phyloP scores from a whole-genome alignment of 2,888 invertebrate species.

The Emmelina monodactyla region DNA sequence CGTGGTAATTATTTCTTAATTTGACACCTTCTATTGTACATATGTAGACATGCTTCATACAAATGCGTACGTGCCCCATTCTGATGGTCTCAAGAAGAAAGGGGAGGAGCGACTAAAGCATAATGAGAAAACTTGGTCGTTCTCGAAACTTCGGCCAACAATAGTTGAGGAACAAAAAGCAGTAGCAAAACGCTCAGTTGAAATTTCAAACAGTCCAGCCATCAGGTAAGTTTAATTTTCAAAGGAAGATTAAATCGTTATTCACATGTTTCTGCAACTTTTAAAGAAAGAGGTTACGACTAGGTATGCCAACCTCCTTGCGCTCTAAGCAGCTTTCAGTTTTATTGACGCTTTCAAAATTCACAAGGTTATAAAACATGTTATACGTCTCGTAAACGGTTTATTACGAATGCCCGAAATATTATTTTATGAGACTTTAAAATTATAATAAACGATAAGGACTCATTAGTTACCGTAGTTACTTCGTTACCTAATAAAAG shows the following conservation, averaged over 20 bases:
- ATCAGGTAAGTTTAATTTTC: no score
- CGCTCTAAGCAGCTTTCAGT: no score
- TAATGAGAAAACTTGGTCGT: slow-evolving; percentile 61
- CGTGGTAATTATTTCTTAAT: no score
- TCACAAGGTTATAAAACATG: no score
- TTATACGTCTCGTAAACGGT: background rate
- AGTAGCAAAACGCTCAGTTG: background rate
- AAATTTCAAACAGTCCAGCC: no score
- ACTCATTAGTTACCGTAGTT: background rate
- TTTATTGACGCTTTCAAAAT: no score
- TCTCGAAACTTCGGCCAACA: slow-evolving; percentile 27
- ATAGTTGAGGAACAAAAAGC: slow-evolving; percentile 16
- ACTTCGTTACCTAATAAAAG: background rate
- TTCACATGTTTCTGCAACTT: no score
- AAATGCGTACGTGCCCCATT: slow-evolving; percentile 32
- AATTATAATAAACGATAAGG: background rate
- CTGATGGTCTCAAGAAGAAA: slow-evolving; percentile 36
- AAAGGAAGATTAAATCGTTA: no score
- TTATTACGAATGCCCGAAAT: background rate
- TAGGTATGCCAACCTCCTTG: no score
- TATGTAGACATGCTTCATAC: slow-evolving; percentile 15
- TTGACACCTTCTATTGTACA: no score
- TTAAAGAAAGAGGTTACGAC: no score
- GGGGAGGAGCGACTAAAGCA: slow-evolving; percentile 37
- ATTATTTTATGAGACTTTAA: background rate